Conservation (phyloP, 2,797 vertebrate genomes). For the Schizothorax lantsangensis region DNA sequence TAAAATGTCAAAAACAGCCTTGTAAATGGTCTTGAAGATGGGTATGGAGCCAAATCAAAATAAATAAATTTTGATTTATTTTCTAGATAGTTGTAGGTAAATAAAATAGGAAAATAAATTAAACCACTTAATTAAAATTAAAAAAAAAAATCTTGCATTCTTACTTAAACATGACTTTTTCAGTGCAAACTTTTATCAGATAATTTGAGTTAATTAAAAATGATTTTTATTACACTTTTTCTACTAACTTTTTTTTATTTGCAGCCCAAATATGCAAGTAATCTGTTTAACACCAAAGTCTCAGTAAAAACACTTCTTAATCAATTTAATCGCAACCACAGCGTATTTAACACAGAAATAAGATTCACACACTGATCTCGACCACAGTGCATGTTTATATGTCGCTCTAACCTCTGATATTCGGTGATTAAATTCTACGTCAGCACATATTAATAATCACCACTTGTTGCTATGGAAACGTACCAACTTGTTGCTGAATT, state of each 20-base stretch:
- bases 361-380: constrained; percentile 24
- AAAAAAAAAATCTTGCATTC: neutral
- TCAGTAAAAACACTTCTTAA: neutral
- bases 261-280: neutral
- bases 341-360: constrained; percentile 35
- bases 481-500: neutral
- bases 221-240: neutral
- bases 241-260: neutral
- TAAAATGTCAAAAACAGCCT: neutral
- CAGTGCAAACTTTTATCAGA: neutral
- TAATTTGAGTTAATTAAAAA: neutral
- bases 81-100: neutral
- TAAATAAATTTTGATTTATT: too few species aligned
- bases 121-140: neutral
- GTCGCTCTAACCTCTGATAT: constrained; percentile 30
- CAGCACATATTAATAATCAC: constrained; percentile 25
- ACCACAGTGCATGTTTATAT: neutral
- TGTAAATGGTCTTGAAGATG: neutral
- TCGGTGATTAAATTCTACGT: constrained; percentile 33
- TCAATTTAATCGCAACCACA: constrained; percentile 32
- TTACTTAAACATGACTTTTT: neutral
- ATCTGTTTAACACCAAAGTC: constrained; percentile 16
- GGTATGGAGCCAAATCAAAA: neutral
- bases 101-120: constrained; percentile 36
- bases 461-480: constrained; percentile 43